phyloP scores from a whole-genome alignment of 2,113 vertebrate genomes.

The Xiphophorus hellerii region DNA sequence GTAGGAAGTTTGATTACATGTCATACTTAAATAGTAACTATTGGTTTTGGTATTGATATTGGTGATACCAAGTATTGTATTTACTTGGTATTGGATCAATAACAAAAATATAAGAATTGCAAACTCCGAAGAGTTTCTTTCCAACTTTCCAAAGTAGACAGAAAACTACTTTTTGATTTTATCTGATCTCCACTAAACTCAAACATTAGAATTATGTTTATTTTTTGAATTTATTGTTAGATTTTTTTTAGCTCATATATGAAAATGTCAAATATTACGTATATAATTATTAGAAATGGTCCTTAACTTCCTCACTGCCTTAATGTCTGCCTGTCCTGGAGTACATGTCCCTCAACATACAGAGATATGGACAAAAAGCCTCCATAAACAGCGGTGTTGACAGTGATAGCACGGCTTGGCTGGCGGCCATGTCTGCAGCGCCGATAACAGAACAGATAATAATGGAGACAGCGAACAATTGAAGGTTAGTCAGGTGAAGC shows the following conservation, averaged over 20 bases:
- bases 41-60: too few relatives aligned
- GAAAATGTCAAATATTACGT: not conserved
- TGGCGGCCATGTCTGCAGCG: constrained; percentile 4
- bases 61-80: too few relatives aligned
- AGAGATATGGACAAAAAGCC: constrained; percentile 21
- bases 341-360: not conserved
- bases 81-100: too few relatives aligned
- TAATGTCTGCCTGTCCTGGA: constrained; percentile 18
- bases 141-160: too few relatives aligned
- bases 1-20: too few relatives aligned
- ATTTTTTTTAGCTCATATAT: not conserved
- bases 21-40: too few relatives aligned
- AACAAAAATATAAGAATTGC: too few relatives aligned
- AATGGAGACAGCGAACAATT: constrained; percentile 13
- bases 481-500: constrained; percentile 52
- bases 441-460: constrained; percentile 42
- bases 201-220: too few relatives aligned
- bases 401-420: constrained; percentile 61
- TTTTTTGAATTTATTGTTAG: not conserved
- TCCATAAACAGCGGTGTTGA: constrained; percentile 69
- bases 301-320: not conserved
- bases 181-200: too few relatives aligned
- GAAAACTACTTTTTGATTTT: too few relatives aligned
- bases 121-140: too few relatives aligned
- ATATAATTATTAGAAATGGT: not conserved